Evolutionary conservation across 2,888 invertebrate species (phyloP), one percentile per base, ranked within the genome.

Genomic region (Cantharis lateralis): DNA sequence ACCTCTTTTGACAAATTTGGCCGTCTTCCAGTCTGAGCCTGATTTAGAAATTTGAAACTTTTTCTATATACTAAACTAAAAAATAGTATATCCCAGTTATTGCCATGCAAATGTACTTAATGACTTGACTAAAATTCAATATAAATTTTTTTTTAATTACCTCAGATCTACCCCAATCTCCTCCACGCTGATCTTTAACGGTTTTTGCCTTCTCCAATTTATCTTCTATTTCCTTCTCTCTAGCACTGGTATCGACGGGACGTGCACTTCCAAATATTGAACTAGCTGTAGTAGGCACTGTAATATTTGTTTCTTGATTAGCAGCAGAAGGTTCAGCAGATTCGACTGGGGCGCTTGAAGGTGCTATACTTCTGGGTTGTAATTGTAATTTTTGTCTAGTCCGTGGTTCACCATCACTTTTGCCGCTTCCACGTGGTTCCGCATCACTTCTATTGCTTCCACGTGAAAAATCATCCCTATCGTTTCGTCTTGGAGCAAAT

Each of bases 221-320:
- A 86, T 96, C 95, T 86, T 98, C 98, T 80, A 98, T 98, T 89
- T 97, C 95, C 72, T 95, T 91, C 85, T 98, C 97, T 83, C 95
- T 92, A 68, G 96, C 94, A 71, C 96, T 93, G 1, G 98, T 98
- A 87, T 98, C 97, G 0, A 98, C 98, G 0, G 98, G 98, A 87
- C 95, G 96, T 15, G 98, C 98, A 28, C 93, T 94, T n/a, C 98
- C 98, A 87, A 98, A 98, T 82, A 98, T 97, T 75, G 94, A 95
- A 68, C 93, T 92, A 10, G 91, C 90, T 72, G 90, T 87, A n/a
- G 90, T 87, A n/a, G 90, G 87, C 61, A 88, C 86, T 10, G 86
- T 81, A 24, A 82, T 80, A 68, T 82, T 80, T 82, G 81, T 87
- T 84, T 80, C 89, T 20, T 81, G 83, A 71, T 7, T 77, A 26